These are phyloP conservation scores for Borostomias antarcticus DNA, from an alignment of 2,797 vertebrate genomes.

Conservation along the genomic window DNA sequence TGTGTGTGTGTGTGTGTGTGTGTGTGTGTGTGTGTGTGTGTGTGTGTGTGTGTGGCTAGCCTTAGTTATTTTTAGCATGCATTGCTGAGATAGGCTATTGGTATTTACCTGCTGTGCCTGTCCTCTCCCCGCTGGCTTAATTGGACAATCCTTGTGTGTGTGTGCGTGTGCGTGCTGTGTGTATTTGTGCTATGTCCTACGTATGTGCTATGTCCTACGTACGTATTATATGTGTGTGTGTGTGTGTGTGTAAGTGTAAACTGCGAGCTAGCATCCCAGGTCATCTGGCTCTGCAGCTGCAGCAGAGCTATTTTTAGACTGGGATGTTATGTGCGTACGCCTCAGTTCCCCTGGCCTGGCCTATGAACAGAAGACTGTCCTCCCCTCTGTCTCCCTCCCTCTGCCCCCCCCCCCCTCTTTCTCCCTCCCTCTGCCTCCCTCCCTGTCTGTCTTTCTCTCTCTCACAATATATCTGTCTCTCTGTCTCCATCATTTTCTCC, in stretches of 20 bases:
- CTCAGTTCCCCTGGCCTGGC: slow-evolving; percentile 63
- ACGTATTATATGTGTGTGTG: slow-evolving; percentile 30
- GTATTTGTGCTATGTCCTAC: background rate
- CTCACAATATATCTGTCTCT: background rate
- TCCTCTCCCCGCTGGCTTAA: background rate
- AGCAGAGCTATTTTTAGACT: slow-evolving; percentile 76
- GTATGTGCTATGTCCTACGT: slow-evolving; percentile 20
- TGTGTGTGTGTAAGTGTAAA: background rate
- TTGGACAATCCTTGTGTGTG: background rate
- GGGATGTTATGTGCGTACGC: slow-evolving; percentile 68
- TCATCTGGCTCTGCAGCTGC: slow-evolving; percentile 72
- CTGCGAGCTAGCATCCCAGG: slow-evolving; percentile 49
- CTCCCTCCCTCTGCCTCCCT: background rate
- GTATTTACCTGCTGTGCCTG: too few species aligned
- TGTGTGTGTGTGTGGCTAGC: background rate
- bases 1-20: background rate
- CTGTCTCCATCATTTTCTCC: background rate
- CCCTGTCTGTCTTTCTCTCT: slow-evolving; percentile 16
- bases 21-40: background rate
- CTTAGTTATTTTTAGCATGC: too few species aligned
- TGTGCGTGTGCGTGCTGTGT: background rate
- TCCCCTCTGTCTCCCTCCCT: background rate
- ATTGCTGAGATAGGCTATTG: too few species aligned
- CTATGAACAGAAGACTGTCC: slow-evolving; percentile 46
- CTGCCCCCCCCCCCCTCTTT: background rate